Conservation (phyloP, 2,797 vertebrate species). For the Kryptolebias ocellatus region DNA sequence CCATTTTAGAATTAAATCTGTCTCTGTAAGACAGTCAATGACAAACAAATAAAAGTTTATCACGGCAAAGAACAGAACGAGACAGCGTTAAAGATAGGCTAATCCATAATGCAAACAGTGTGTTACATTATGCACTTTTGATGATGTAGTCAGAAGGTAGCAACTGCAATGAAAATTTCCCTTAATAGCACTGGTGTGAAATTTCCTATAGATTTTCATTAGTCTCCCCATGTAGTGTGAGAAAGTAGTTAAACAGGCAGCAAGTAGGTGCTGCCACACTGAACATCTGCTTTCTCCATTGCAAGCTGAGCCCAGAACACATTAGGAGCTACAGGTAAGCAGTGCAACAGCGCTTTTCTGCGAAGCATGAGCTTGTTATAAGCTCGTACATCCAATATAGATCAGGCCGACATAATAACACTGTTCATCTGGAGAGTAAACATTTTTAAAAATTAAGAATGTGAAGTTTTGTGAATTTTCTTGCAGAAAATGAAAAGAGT, state of each 20-base stretch:
- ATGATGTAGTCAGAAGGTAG: constrained; percentile 44
- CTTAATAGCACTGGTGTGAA: constrained; percentile 65
- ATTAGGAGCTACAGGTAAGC: constrained; percentile 67
- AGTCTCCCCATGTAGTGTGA: constrained; percentile 53
- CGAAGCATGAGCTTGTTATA: constrained; percentile 32
- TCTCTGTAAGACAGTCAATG: constrained; percentile 56
- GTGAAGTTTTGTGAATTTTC: constrained; percentile 56
- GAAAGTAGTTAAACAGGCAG: constrained; percentile 49
- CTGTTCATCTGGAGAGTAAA: constrained; percentile 60
- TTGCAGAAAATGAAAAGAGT: constrained; percentile 65
- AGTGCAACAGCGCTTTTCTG: constrained; percentile 29
- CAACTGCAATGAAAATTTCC: constrained; percentile 51
- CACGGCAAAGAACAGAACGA: constrained; percentile 53
- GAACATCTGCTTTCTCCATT: constrained; percentile 75
- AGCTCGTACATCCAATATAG: constrained; percentile 48
- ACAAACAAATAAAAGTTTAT: constrained; percentile 63
- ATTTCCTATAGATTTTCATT: constrained; percentile 70
- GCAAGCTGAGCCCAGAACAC: constrained; percentile 50
- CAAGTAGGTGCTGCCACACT: constrained; percentile 45
- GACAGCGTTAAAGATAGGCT: constrained; percentile 46
- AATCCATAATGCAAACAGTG: constrained; percentile 64
- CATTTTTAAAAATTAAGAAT: constrained; percentile 71
- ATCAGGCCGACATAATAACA: constrained; percentile 57
- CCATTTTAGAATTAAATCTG: constrained; percentile 63
- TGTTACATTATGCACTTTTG: constrained; percentile 53